Evolutionary conservation across 1,140 invertebrate species (phyloP).

Genomic region (Aphaenogaster ashmeadi): DNA sequence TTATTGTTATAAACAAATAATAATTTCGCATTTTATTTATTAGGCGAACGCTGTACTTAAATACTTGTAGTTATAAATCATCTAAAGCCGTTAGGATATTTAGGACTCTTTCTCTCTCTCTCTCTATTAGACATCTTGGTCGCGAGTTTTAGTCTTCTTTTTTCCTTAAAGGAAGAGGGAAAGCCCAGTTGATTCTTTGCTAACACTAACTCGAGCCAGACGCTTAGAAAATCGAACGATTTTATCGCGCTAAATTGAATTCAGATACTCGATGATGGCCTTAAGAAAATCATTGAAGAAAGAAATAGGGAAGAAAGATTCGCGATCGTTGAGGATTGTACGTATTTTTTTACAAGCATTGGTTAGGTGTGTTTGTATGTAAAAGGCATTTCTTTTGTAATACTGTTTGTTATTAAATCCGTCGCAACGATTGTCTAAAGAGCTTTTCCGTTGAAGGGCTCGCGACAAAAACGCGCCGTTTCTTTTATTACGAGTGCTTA

Average conservation of each 20-base stretch:
- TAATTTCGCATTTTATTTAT: constrained; percentile 7
- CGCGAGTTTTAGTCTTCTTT: constrained; percentile 31
- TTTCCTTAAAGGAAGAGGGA: constrained; percentile 26
- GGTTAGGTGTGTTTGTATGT: constrained; percentile 71
- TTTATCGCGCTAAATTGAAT: constrained; percentile 83
- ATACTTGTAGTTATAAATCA: neutral
- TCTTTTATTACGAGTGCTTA: constrained; percentile 62
- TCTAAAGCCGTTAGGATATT: constrained; percentile 1
- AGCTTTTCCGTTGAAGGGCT: constrained; percentile 47
- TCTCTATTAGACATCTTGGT: constrained; percentile 27
- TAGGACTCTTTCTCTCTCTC: neutral
- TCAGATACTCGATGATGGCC: constrained; percentile 68
- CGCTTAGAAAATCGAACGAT: constrained; percentile 79
- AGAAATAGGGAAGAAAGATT: constrained; percentile 13
- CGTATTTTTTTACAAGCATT: constrained; percentile 50
- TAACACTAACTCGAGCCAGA: constrained; percentile 72
- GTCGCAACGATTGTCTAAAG: constrained; percentile 59
- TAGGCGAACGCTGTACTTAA: neutral
- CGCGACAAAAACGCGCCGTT: constrained; percentile 30
- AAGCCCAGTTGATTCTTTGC: constrained; percentile 29
- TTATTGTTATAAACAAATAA: neutral
- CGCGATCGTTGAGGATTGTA: constrained; percentile 32
- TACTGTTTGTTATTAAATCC: constrained; percentile 78
- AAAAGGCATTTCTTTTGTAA: constrained; percentile 68
- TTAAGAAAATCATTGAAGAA: constrained; percentile 39